These are phyloP conservation scores for Nebria salina DNA, from an alignment of 2,888 invertebrate genomes.

Conservation along the genomic window DNA sequence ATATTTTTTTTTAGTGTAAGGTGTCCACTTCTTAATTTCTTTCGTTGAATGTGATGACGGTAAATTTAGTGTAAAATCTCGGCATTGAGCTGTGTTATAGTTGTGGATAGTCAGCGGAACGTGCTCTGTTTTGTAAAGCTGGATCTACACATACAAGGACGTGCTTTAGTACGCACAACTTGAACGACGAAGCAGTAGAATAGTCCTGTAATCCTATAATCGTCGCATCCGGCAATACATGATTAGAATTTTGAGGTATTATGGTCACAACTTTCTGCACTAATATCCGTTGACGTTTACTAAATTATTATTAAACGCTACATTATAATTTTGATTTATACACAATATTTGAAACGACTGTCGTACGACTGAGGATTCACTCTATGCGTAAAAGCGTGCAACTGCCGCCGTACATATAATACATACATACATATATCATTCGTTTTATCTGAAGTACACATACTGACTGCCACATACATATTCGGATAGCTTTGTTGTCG, in stretches of 20 bases:
- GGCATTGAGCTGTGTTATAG: neutral
- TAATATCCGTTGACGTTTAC: neutral
- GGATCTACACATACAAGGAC: neutral
- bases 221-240: neutral
- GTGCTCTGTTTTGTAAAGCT: neutral
- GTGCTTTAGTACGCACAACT: neutral
- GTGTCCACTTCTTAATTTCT: neutral
- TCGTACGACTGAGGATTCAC: neutral
- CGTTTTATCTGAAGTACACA: neutral
- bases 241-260: neutral
- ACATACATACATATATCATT: neutral
- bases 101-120: neutral
- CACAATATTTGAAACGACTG: too few relatives aligned
- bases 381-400: neutral
- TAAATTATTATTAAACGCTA: neutral
- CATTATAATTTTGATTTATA: too few relatives aligned
- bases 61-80: slow-evolving; percentile 1
- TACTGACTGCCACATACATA: slow-evolving; percentile 1
- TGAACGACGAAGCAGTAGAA: neutral
- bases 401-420: neutral
- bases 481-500: neutral
- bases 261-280: neutral
- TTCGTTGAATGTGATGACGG: neutral
- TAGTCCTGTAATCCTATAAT: slow-evolving; percentile 1
- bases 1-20: neutral